These are phyloP conservation scores for Heterotis niloticus DNA, from an alignment of 2,113 vertebrate species.

Conservation along the genomic window DNA sequence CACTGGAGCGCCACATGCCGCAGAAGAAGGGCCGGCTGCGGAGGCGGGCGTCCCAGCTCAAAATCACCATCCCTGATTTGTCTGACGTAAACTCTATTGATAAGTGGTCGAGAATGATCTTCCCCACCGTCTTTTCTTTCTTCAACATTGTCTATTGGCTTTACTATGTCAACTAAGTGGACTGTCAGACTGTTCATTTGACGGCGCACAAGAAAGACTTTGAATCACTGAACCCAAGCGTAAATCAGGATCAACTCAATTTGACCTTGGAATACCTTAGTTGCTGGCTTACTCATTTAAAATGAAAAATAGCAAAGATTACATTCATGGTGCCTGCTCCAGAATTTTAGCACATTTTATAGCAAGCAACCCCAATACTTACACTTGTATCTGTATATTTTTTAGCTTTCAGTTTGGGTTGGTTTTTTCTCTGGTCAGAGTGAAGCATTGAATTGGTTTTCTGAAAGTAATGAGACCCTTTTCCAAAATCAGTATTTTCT, in stretches of 20 bases:
- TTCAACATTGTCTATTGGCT: conserved; percentile 99
- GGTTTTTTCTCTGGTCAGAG: conserved; percentile 1
- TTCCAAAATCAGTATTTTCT: conserved; percentile 7
- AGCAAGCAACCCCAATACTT: conserved; percentile 41
- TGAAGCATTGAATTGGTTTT: conserved; percentile 12
- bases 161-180: conserved; percentile 92
- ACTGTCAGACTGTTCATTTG: conserved; percentile 65
- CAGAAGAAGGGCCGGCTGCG: conserved; percentile 94
- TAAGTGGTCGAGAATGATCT: conserved; percentile 97
- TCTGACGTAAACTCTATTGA: conserved; percentile 98
- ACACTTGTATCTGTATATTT: conserved; percentile 62
- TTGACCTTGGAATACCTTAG: conserved; percentile 77
- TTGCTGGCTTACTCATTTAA: conserved; percentile 75
- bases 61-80: conserved; percentile 96
- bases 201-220: conserved; percentile 76
- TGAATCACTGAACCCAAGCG: conserved; percentile 63
- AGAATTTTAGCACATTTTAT: conserved; percentile 48
- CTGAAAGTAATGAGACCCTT: neutral
- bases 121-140: conserved; percentile 95
- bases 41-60: conserved; percentile 88
- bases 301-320: conserved; percentile 49
- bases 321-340: conserved; percentile 58
- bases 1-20: conserved; percentile 85
- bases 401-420: conserved; percentile 58
- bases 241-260: conserved; percentile 77